These are phyloP conservation scores for Aplochiton taeniatus DNA, from an alignment of 2,797 vertebrate genomes.

Conservation along the genomic window DNA sequence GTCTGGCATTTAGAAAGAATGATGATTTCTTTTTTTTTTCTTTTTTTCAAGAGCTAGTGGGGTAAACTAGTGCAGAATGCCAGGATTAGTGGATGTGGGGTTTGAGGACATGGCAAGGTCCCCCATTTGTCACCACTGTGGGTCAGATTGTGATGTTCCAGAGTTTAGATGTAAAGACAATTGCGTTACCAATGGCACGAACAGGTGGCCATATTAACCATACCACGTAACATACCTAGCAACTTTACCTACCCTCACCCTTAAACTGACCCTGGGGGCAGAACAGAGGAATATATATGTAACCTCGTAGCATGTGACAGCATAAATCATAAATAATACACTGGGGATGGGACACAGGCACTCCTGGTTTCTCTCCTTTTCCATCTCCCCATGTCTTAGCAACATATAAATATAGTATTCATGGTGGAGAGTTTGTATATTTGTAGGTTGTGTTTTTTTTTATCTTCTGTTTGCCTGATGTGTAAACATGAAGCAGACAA, in stretches of 20 bases:
- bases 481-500: conserved; percentile 57
- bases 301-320: conserved; percentile 64
- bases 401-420: conserved; percentile 77
- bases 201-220: conserved; percentile 22
- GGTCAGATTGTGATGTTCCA: too few species aligned
- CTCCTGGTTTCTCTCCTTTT: conserved; percentile 49
- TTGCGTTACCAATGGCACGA: too few species aligned
- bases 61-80: too few species aligned
- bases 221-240: conserved; percentile 34
- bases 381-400: conserved; percentile 30
- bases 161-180: too few species aligned
- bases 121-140: too few species aligned
- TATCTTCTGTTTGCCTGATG: conserved; percentile 60
- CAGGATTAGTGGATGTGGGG: too few species aligned
- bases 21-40: too few species aligned
- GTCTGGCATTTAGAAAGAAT: conserved; percentile 16
- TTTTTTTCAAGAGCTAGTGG: too few species aligned
- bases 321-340: conserved; percentile 78
- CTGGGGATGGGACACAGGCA: conserved; percentile 70
- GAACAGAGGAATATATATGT: conserved; percentile 61
- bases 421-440: conserved; percentile 70
- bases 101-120: too few species aligned
- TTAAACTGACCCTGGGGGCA: conserved; percentile 38
- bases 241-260: conserved; percentile 46
- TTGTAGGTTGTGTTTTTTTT: conserved; percentile 66